A percentile compares a stretch with the other conserved stretches of the same genome.
Evolutionary conservation across 2,797 vertebrate species (phyloP).

Genomic region (Benthosema pterotum): DNA sequence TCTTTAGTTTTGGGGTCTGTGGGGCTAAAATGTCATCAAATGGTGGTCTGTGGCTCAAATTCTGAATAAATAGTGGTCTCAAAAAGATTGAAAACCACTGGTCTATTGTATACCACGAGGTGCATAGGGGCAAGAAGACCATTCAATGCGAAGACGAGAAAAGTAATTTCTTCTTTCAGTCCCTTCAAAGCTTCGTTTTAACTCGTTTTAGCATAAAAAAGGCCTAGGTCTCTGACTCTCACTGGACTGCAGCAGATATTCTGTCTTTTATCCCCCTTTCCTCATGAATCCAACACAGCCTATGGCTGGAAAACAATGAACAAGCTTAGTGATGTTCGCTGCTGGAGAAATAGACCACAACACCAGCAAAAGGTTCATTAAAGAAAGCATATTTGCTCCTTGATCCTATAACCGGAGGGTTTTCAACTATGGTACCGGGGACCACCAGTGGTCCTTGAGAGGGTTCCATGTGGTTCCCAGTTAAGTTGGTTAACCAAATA

Average conservation of each 20-base stretch:
- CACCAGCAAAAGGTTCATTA: conserved; percentile 54
- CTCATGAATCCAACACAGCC: conserved; percentile 2
- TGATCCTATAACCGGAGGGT: conserved; percentile 53
- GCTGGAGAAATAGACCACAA: conserved; percentile 45
- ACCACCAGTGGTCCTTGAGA: too few relatives aligned
- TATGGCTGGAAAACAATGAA: conserved; percentile 28
- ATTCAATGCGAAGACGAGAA: conserved; percentile 12
- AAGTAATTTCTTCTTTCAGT: conserved; percentile 19
- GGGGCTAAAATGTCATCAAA: too few relatives aligned
- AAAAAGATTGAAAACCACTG: too few relatives aligned
- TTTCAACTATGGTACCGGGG: too few relatives aligned
- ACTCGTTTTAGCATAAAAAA: not conserved
- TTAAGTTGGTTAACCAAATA: too few relatives aligned
- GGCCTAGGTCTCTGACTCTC: not conserved
- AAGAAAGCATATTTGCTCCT: conserved; percentile 57
- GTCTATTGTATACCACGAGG: conserved; percentile 70
- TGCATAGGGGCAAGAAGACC: conserved; percentile 78
- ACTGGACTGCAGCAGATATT: not conserved
- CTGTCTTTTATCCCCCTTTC: conserved; percentile 28
- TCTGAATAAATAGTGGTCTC: too few relatives aligned
- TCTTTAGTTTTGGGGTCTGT: too few relatives aligned
- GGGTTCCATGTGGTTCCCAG: too few relatives aligned
- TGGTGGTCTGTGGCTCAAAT: too few relatives aligned
- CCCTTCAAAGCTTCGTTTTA: not conserved
- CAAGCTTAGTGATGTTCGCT: conserved; percentile 45